phyloP scores from a whole-genome alignment of 2,888 invertebrate species.

The Ichneumoninae sp. region DNA sequence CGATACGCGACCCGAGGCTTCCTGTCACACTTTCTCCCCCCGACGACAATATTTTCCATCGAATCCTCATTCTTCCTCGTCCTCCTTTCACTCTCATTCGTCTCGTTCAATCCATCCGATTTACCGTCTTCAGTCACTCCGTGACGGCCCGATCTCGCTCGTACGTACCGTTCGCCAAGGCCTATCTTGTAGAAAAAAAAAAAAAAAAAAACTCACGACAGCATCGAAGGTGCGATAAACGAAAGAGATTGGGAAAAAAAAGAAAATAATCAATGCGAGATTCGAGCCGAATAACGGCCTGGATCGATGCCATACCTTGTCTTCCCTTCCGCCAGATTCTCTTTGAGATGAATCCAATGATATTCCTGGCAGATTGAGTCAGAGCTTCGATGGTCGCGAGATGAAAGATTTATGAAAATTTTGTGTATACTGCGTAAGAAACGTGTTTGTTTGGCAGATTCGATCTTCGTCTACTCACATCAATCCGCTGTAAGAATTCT shows the following conservation, averaged over 20 bases:
- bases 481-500: background rate
- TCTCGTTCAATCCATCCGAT: conserved; percentile 1
- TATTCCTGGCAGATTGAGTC: conserved; percentile 9
- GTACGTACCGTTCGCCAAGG: background rate
- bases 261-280: background rate
- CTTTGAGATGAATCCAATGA: conserved; percentile 12
- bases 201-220: background rate
- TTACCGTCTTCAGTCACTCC: background rate
- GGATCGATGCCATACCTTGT: conserved; percentile 28
- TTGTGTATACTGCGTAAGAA: background rate
- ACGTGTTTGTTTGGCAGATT: background rate
- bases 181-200: background rate
- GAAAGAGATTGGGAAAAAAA: background rate
- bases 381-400: background rate
- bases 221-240: background rate
- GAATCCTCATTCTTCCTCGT: conserved; percentile 19
- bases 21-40: conserved; percentile 49
- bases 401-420: background rate
- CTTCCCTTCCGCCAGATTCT: background rate
- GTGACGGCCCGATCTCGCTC: background rate
- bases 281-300: background rate
- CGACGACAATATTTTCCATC: conserved; percentile 44
- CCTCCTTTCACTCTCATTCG: conserved; percentile 22
- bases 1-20: conserved; percentile 49
- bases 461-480: background rate